Evolutionary conservation across 2,797 vertebrate species (phyloP).

Genomic region (Sebastes glaucus): DNA sequence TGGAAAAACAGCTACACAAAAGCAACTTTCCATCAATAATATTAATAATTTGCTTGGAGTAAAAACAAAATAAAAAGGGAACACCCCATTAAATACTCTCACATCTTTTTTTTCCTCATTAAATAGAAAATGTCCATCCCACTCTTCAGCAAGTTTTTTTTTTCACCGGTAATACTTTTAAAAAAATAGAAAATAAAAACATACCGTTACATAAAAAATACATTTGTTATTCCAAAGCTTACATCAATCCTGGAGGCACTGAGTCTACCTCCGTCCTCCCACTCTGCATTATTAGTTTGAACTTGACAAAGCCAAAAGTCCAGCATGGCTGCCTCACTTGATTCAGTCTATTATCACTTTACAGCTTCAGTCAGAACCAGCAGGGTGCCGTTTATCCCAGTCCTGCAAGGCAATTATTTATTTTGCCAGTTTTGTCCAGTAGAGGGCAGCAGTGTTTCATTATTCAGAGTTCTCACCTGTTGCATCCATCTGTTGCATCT

Average conservation of each 20-base stretch:
- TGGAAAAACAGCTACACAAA: constrained; percentile 54
- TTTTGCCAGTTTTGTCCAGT: constrained; percentile 57
- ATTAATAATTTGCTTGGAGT: constrained; percentile 77
- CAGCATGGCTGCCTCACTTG: constrained; percentile 38
- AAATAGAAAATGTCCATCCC: constrained; percentile 83
- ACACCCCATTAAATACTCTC: constrained; percentile 83
- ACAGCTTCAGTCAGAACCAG: constrained; percentile 39
- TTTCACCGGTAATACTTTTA: constrained; percentile 40
- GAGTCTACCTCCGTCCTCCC: not conserved
- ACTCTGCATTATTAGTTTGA: constrained; percentile 30
- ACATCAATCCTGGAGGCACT: constrained; percentile 3
- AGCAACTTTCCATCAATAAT: constrained; percentile 55
- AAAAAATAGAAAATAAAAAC: constrained; percentile 54
- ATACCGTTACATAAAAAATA: constrained; percentile 48
- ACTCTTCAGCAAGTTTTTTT: constrained; percentile 62
- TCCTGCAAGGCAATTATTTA: not conserved
- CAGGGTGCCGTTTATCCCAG: not conserved
- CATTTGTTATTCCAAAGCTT: constrained; percentile 43
- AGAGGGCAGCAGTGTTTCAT: constrained; percentile 68
- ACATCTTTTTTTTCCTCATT: constrained; percentile 75
- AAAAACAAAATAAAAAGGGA: constrained; percentile 78
- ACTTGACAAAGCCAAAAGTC: constrained; percentile 53
- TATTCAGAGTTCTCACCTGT: constrained; percentile 38
- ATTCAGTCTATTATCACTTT: constrained; percentile 24
- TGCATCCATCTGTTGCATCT: constrained; percentile 32